phyloP scores from a whole-genome alignment of 2,113 vertebrate species.

The Nycticorax nycticorax region DNA sequence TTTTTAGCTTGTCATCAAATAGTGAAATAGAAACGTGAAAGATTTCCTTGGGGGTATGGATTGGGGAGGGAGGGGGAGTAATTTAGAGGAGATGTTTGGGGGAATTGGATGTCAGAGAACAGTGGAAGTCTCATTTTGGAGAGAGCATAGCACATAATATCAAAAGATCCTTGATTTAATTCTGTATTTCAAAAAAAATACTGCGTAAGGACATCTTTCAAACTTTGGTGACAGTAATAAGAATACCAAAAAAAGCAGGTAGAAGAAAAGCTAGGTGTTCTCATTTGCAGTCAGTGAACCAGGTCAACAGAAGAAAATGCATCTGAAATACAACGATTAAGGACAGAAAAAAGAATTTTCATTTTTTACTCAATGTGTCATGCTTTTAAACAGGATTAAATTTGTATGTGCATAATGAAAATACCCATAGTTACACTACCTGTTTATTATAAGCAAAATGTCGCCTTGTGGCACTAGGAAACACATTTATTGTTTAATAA shows the following conservation, averaged over 20 bases:
- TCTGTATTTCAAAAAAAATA: background rate
- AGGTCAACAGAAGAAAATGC: background rate
- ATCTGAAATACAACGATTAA: background rate
- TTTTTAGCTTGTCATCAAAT: conserved; percentile 4
- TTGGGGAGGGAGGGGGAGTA: background rate
- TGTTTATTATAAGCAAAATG: background rate
- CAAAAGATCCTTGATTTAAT: background rate
- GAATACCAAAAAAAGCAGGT: background rate
- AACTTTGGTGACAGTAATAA: background rate
- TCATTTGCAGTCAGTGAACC: background rate
- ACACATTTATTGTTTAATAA: background rate
- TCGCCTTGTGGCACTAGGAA: background rate
- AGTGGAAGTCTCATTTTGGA: background rate
- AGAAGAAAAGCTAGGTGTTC: background rate
- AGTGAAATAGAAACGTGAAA: conserved; percentile 27
- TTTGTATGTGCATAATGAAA: background rate
- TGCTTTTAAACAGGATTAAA: background rate
- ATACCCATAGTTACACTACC: background rate
- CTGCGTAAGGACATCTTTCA: background rate
- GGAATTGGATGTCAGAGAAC: background rate
- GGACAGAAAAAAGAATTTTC: background rate
- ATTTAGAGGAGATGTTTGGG: background rate
- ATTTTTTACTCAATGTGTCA: background rate
- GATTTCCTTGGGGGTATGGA: background rate
- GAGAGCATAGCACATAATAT: background rate